Conservation (phyloP, 2,888 invertebrate species). For the Aricia artaxerxes region DNA sequence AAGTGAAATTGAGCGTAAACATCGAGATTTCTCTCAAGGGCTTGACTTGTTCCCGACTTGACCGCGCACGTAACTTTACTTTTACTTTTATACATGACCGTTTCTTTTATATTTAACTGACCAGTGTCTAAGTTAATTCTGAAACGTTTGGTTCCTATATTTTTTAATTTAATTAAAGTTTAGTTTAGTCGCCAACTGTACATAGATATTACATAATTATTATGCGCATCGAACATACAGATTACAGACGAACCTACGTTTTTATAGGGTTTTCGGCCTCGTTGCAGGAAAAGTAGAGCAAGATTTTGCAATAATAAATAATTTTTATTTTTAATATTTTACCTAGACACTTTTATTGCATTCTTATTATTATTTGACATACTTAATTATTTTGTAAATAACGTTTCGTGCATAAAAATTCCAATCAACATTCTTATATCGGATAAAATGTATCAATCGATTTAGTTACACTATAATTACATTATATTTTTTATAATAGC, state of each 20-base stretch:
- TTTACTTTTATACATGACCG: slow-evolving; percentile 34
- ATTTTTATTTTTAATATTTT: background rate
- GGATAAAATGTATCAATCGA: background rate
- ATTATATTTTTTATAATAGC: slow-evolving; percentile 1
- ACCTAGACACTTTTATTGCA: background rate
- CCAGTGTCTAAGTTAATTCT: background rate
- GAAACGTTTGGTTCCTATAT: background rate
- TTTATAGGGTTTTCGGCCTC: background rate
- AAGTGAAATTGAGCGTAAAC: slow-evolving; percentile 38
- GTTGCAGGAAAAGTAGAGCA: background rate
- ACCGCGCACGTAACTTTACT: slow-evolving; percentile 33
- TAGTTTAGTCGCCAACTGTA: background rate
- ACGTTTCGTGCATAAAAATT: background rate
- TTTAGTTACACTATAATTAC: background rate
- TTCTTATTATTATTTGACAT: background rate
- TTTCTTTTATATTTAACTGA: slow-evolving; percentile 26
- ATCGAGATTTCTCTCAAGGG: slow-evolving; percentile 40
- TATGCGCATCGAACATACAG: background rate
- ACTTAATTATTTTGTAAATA: background rate
- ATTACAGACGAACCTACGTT: no score
- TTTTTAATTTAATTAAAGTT: background rate
- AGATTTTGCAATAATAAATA: background rate
- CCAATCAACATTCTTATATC: background rate
- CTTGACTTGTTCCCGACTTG: slow-evolving; percentile 34
- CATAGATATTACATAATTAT: no score